Evolutionary conservation across 2,113 vertebrate species (phyloP), one percentile per base, ranked within the genome.

Genomic region (Thomomys bottae): DNA sequence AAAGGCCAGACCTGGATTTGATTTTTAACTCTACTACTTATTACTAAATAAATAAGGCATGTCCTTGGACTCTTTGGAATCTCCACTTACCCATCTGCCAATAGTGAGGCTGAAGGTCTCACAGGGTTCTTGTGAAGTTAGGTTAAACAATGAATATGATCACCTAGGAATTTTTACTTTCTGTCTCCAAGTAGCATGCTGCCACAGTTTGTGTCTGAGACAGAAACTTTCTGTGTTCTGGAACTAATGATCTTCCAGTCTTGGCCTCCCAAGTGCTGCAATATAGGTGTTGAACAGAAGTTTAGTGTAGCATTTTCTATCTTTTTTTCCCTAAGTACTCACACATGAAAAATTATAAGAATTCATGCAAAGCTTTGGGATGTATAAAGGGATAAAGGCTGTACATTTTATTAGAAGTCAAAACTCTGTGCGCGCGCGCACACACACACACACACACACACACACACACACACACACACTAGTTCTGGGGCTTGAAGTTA

Each of bases 151-250:
- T 45, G 5, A 38, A 70, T 30, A 64, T 73, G 66, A 86, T 68
- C 86, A 68, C 15, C 28, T 66, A 72, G 54, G 68, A 82, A 89
- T 84, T 91, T 89, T 68, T 54, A 84, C 20, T 75, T 90, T 90
- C 26, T 84, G 4, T 57, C 36, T 92, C 36, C 81, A 34, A 87
- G n/a, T 84, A 63, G 84, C 36, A 1, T 89, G 72, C 57, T 71
- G 36, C 17, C 40, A 15, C 68, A 54, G 81, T 64, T 64, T 64
- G 30, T 64, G 28, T 64, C 6, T 28, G 24, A 64, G 61, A 28
- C 26, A 64, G 61, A 20, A 20, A 12, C 61, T 64, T 28, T 26
- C 26, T 64, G 26, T 28, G 61, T 64, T 9, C 61, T 28, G 24
- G 61, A 64, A 64, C 61, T 64, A 5, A 30, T 28, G 2, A 30